Evolutionary conservation across 2,113 vertebrate species (phyloP).

Genomic region (Erythrocercus mccallii): DNA sequence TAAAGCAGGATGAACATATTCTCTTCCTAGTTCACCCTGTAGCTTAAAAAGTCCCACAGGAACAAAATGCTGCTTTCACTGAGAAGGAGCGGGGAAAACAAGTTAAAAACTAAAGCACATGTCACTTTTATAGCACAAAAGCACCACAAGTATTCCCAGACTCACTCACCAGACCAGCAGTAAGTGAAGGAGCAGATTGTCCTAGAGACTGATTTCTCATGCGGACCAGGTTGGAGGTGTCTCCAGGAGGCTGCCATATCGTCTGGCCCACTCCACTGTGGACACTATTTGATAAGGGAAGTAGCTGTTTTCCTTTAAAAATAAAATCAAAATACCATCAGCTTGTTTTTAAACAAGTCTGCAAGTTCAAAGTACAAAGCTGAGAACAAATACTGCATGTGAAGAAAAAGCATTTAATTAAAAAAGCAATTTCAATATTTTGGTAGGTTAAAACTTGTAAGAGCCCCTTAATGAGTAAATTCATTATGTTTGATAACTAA

Average conservation of each 20-base stretch:
- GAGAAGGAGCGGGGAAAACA: not conserved
- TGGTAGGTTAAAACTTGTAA: not conserved
- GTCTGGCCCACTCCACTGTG: slow-evolving; percentile 87
- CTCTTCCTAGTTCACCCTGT: not conserved
- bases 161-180: slow-evolving; percentile 93
- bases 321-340: slow-evolving; percentile 37
- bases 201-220: slow-evolving; percentile 94
- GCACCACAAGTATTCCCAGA: not conserved
- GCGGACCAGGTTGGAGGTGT: slow-evolving; percentile 89
- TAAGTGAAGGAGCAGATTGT: slow-evolving; percentile 94
- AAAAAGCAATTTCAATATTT: not conserved
- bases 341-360: not conserved
- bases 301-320: slow-evolving; percentile 89
- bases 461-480: not conserved
- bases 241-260: slow-evolving; percentile 83
- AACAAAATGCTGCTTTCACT: not conserved
- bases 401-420: not conserved
- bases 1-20: not conserved
- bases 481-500: not conserved
- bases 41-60: not conserved
- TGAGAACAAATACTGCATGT: not conserved
- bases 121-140: not conserved
- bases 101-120: not conserved
- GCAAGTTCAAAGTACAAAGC: not conserved
- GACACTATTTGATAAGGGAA: slow-evolving; percentile 89